These are phyloP conservation scores for Asteroscopus sphinx DNA, from an alignment of 2,888 invertebrate genomes.

Conservation along the genomic window DNA sequence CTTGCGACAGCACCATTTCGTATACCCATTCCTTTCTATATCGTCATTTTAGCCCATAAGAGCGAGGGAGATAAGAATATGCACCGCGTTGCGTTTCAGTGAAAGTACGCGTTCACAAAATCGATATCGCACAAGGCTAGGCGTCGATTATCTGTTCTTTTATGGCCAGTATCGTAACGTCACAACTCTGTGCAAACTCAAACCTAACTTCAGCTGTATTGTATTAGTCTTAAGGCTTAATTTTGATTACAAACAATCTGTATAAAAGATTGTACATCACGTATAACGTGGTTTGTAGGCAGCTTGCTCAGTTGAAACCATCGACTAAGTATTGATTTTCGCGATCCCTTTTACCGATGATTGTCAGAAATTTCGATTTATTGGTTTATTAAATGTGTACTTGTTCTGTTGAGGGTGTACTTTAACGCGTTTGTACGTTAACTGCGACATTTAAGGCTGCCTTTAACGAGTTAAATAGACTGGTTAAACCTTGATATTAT, in stretches of 20 bases:
- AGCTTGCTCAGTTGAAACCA: slow-evolving; percentile 69
- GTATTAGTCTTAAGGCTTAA: fast-evolving
- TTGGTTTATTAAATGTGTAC: slow-evolving; percentile 63
- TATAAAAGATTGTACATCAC: slow-evolving; percentile 43
- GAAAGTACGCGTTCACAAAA: slow-evolving; percentile 83
- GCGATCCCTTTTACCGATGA: slow-evolving; percentile 72
- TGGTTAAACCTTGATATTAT: too few species aligned
- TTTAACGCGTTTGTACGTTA: slow-evolving; percentile 1
- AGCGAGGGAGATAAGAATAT: slow-evolving; percentile 63
- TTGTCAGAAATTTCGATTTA: slow-evolving; percentile 78
- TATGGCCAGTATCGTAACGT: slow-evolving; percentile 52
- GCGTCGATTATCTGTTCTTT: slow-evolving; percentile 87
- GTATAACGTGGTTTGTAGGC: slow-evolving; percentile 48
- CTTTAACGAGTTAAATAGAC: slow-evolving; percentile 1
- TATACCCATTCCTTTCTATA: slow-evolving; percentile 63
- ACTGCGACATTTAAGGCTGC: neutral
- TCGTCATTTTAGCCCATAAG: slow-evolving; percentile 33
- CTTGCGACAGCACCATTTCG: slow-evolving; percentile 41
- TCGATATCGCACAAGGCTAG: slow-evolving; percentile 90
- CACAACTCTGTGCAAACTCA: slow-evolving; percentile 23
- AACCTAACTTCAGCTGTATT: slow-evolving; percentile 45
- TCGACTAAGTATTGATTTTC: slow-evolving; percentile 87
- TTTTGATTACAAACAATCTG: slow-evolving; percentile 29
- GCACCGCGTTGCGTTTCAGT: slow-evolving; percentile 61
- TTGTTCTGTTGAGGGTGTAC: neutral